Evolutionary conservation across 2,797 vertebrate genomes (phyloP).

Genomic region (Sebastes glaucus): DNA sequence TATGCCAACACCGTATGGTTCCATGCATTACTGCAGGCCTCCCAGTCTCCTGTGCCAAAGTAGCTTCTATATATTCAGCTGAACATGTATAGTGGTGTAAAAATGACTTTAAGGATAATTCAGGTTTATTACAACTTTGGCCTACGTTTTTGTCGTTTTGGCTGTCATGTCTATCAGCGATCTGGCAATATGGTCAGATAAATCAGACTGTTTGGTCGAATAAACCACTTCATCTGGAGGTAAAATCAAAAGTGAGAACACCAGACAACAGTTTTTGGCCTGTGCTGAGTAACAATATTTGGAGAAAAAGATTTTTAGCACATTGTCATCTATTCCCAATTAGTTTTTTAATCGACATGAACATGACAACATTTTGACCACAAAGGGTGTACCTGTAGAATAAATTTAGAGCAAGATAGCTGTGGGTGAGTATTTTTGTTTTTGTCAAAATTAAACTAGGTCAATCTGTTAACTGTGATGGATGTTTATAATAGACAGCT

Average conservation of each 20-base stretch:
- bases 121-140: not conserved
- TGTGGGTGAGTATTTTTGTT: not conserved
- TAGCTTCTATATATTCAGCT: not conserved
- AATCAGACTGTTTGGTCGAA: not conserved
- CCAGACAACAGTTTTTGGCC: not conserved
- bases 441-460: not conserved
- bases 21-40: conserved; percentile 37
- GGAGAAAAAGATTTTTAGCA: not conserved
- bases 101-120: not conserved
- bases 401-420: not conserved
- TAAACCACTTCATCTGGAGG: not conserved
- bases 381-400: not conserved
- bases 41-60: conserved; percentile 6
- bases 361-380: not conserved
- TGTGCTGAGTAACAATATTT: not conserved
- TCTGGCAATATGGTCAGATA: not conserved
- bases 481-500: not conserved
- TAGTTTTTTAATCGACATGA: not conserved
- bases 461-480: not conserved
- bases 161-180: not conserved
- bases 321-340: not conserved
- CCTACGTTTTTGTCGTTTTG: not conserved
- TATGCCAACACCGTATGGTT: conserved; percentile 56
- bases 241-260: not conserved
- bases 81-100: not conserved